Conservation (phyloP, 2,888 invertebrate species). For the Asteroscopus sphinx region DNA sequence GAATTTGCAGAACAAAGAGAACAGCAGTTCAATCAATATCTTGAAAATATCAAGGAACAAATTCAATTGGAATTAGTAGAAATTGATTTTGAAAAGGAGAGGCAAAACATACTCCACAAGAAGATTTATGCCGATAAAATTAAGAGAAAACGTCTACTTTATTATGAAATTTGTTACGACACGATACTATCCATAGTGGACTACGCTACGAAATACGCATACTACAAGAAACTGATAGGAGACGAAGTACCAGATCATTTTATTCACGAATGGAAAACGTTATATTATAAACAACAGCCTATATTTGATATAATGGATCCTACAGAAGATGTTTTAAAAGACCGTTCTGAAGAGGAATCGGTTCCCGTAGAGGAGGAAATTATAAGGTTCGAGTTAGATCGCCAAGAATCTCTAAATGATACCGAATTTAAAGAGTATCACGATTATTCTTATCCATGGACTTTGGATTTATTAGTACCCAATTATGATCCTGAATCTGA, state of each 20-base stretch:
- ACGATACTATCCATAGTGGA: slow-evolving; percentile 89
- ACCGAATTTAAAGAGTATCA: slow-evolving; percentile 90
- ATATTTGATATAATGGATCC: slow-evolving; percentile 86
- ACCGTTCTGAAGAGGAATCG: slow-evolving; percentile 68
- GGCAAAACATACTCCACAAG: slow-evolving; percentile 86
- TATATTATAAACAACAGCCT: slow-evolving; percentile 89
- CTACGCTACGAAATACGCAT: slow-evolving; percentile 86
- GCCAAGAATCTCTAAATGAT: slow-evolving; percentile 88
- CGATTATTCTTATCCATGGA: slow-evolving; percentile 88
- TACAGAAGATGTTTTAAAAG: slow-evolving; percentile 77
- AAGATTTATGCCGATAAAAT: slow-evolving; percentile 88
- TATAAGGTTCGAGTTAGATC: slow-evolving; percentile 82
- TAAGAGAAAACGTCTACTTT: slow-evolving; percentile 83
- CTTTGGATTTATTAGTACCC: slow-evolving; percentile 79
- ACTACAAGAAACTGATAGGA: slow-evolving; percentile 81
- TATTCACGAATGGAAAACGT: slow-evolving; percentile 88
- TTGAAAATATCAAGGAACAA: slow-evolving; percentile 82
- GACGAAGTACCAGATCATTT: slow-evolving; percentile 83
- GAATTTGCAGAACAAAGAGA: slow-evolving; percentile 86
- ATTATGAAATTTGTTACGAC: slow-evolving; percentile 86
- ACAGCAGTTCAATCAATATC: slow-evolving; percentile 82
- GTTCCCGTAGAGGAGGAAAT: slow-evolving; percentile 79
- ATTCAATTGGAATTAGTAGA: slow-evolving; percentile 83
- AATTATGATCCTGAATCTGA: slow-evolving; percentile 80
- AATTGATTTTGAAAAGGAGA: slow-evolving; percentile 86